phyloP scores from a whole-genome alignment of 1,140 invertebrate species.

The Drosophila nasuta region DNA sequence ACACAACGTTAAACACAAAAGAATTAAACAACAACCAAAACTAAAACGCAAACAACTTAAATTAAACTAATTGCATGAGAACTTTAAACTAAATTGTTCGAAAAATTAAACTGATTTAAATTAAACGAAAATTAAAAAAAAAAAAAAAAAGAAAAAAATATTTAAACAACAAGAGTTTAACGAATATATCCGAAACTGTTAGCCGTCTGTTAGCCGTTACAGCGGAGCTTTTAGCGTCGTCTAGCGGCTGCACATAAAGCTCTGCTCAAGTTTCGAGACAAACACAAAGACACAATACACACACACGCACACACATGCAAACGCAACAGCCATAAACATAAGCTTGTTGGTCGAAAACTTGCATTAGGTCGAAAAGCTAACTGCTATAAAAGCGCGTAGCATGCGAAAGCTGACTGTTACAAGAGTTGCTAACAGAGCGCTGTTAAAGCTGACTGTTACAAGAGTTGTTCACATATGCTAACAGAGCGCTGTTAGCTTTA shows the following conservation, averaged over 20 bases:
- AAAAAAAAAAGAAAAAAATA: background rate
- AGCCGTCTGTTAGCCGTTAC: conserved; percentile 28
- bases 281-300: too few species aligned
- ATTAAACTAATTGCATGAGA: conserved; percentile 34
- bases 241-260: conserved; percentile 65
- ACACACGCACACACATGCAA: background rate
- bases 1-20: conserved; percentile 16
- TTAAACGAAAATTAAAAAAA: background rate
- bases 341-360: conserved; percentile 18
- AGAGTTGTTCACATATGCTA: background rate
- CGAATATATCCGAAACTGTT: conserved; percentile 24
- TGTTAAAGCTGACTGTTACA: background rate
- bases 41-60: conserved; percentile 7
- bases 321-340: conserved; percentile 11
- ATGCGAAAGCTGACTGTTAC: background rate
- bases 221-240: conserved; percentile 61
- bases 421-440: background rate
- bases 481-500: background rate
- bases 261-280: conserved; percentile 34
- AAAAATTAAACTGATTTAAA: conserved; percentile 30
- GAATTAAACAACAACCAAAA: conserved; percentile 14
- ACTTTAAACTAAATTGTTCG: conserved; percentile 23
- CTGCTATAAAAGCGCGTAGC: background rate
- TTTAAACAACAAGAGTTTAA: conserved; percentile 2
- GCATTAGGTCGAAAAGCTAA: conserved; percentile 11